Conservation (phyloP, 2,113 vertebrate genomes). For the Ailuropoda melanoleuca region DNA sequence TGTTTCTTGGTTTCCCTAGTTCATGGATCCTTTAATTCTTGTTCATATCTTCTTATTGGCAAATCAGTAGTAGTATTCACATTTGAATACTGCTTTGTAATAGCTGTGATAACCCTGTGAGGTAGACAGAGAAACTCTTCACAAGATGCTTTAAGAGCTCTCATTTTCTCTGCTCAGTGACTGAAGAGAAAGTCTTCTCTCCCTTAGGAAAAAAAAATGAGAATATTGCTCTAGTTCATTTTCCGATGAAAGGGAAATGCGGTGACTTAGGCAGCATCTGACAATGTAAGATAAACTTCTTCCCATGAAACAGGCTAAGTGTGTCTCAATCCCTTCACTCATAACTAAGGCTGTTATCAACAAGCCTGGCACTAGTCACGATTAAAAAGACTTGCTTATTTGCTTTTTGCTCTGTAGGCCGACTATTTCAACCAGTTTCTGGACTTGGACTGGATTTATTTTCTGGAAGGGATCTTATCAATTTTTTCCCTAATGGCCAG, state of each 20-base stretch:
- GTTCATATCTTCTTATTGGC: background rate
- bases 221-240: no score
- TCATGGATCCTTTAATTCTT: rapidly evolving
- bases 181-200: background rate
- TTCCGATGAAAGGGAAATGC: background rate
- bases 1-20: no score
- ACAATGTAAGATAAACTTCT: background rate
- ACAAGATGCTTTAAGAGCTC: background rate
- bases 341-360: background rate
- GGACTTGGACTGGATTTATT: background rate
- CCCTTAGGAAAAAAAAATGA: background rate
- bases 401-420: background rate
- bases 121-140: background rate
- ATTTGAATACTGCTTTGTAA: background rate
- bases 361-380: background rate
- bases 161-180: background rate
- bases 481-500: background rate
- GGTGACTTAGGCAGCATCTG: background rate
- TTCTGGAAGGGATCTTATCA: background rate
- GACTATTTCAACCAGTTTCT: background rate
- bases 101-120: background rate
- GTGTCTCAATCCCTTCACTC: background rate
- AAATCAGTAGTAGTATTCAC: background rate
- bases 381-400: background rate
- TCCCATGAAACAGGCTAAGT: background rate